phyloP scores from a whole-genome alignment of 92 coral and sea anemone genomes.

The Anthopleura xanthogrammica region DNA sequence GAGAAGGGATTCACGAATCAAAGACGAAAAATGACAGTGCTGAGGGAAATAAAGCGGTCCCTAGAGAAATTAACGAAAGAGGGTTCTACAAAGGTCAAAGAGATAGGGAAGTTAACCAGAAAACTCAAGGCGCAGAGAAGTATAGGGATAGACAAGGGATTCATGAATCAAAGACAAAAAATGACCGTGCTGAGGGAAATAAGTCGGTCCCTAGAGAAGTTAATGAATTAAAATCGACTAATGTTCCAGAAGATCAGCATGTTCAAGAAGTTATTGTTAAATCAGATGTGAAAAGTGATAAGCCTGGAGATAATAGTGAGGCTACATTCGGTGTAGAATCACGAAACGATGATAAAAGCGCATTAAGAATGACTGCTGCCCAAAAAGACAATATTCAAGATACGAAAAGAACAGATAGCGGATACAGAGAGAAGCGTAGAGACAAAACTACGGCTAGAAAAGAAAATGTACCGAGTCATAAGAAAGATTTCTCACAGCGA shows the following conservation, averaged over 20 bases:
- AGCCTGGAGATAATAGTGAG: neutral
- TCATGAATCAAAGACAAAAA: neutral
- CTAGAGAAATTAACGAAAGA: neutral
- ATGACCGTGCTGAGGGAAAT: neutral
- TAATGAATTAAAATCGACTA: neutral
- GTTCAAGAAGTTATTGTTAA: neutral
- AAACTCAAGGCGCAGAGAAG: neutral
- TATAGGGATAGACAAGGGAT: neutral
- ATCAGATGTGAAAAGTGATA: neutral
- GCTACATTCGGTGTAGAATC: neutral
- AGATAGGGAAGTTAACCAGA: neutral
- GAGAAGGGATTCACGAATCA: neutral
- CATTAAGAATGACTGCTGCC: neutral
- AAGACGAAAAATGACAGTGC: neutral
- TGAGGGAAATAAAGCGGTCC: neutral
- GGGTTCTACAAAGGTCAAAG: slow-evolving; percentile 3
- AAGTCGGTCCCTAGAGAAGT: neutral
- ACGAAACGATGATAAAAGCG: neutral
- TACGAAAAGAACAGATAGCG: neutral
- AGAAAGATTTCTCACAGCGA: neutral
- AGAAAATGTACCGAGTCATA: neutral
- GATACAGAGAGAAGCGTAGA: neutral
- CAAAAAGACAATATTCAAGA: neutral
- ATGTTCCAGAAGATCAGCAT: neutral
- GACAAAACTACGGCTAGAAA: neutral